Conservation (phyloP, 1,140 invertebrate genomes). For the Rhopalosiphum maidis region DNA sequence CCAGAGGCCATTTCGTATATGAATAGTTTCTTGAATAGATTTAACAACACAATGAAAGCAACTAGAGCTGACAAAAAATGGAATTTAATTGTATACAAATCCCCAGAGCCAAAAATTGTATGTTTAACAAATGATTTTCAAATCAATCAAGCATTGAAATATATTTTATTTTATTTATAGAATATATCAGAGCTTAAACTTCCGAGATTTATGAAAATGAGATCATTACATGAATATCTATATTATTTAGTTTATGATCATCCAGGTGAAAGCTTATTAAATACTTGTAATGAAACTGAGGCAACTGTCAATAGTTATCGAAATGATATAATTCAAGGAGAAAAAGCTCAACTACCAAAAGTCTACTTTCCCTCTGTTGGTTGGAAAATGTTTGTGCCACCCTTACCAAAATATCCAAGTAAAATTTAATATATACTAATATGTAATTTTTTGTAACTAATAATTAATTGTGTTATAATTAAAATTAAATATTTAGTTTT, state of each 20-base stretch:
- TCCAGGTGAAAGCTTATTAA: conserved; percentile 63
- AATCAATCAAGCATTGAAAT: conserved; percentile 21
- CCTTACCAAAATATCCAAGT: conserved; percentile 70
- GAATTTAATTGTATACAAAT: conserved; percentile 32
- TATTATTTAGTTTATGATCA: conserved; percentile 74
- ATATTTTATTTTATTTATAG: conserved; percentile 44
- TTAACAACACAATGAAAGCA: conserved; percentile 46
- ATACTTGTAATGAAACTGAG: conserved; percentile 62
- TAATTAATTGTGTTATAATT: no score
- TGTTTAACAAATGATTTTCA: background rate
- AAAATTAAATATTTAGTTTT: no score
- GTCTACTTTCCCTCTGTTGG: conserved; percentile 67
- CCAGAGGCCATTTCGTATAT: conserved; percentile 10
- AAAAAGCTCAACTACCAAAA: conserved; percentile 64
- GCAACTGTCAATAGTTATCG: conserved; percentile 59
- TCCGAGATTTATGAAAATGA: conserved; percentile 75
- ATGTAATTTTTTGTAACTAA: no score
- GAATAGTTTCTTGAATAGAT: conserved; percentile 53
- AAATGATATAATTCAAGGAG: conserved; percentile 61
- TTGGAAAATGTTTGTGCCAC: conserved; percentile 80
- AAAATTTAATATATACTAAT: conserved; percentile 45
- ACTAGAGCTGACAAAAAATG: conserved; percentile 39
- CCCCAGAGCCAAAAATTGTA: conserved; percentile 49
- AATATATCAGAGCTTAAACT: conserved; percentile 61
- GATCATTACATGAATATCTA: conserved; percentile 72